Evolutionary conservation across 2,113 vertebrate species (phyloP).

Genomic region (Nerophis lumbriciformis): DNA sequence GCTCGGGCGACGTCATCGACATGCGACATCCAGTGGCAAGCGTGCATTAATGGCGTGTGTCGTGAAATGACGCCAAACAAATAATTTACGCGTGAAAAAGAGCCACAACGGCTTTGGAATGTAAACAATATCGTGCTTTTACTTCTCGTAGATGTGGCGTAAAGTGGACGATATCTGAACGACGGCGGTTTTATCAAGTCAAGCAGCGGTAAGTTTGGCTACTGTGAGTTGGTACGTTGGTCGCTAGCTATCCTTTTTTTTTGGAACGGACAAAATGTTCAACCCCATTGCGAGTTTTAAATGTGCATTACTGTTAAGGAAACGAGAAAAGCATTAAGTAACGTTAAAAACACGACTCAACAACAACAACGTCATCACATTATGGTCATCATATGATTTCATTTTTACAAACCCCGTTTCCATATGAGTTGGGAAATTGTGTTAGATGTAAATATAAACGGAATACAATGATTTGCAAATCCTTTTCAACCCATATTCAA

Average conservation of each 20-base stretch:
- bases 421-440: too few species aligned
- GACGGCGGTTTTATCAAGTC: too few species aligned
- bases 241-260: not conserved
- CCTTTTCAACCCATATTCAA: too few species aligned
- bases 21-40: not conserved
- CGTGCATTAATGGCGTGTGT: not conserved
- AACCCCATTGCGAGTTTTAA: not conserved
- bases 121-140: not conserved
- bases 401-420: too few species aligned
- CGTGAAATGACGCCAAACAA: not conserved
- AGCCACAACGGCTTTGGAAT: not conserved
- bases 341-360: too few species aligned
- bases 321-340: too few species aligned
- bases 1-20: not conserved
- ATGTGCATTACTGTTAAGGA: not conserved
- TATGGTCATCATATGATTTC: too few species aligned
- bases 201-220: constrained; percentile 11
- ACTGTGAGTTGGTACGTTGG: too few species aligned
- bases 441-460: too few species aligned
- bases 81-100: not conserved
- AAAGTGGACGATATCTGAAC: not conserved
- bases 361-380: too few species aligned
- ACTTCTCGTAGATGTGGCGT: not conserved
- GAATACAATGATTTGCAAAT: too few species aligned
- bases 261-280: not conserved